A percentile compares a stretch with the other conserved stretches of the same genome.
These are phyloP conservation scores for Ennomos quercinarius DNA, from an alignment of 2,888 invertebrate species.

Conservation along the genomic window DNA sequence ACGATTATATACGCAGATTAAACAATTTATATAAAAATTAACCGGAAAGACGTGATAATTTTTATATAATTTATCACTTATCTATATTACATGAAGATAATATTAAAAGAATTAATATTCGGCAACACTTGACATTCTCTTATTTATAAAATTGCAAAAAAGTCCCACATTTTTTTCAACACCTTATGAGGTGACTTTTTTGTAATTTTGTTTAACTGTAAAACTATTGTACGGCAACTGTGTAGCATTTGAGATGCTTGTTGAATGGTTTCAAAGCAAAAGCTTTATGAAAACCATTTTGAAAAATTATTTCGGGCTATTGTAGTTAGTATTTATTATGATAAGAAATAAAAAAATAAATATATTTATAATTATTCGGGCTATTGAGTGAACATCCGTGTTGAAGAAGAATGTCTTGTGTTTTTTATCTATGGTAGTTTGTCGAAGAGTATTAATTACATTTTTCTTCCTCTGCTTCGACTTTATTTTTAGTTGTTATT, in stretches of 20 bases:
- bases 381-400: slow-evolving; percentile 71
- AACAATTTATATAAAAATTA: slow-evolving; percentile 58
- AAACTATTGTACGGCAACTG: slow-evolving; percentile 80
- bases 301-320: slow-evolving; percentile 77
- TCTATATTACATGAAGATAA: slow-evolving; percentile 80
- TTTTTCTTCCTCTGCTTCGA: slow-evolving; percentile 47
- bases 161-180: slow-evolving; percentile 38
- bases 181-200: slow-evolving; percentile 44
- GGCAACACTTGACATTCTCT: slow-evolving; percentile 84
- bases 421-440: slow-evolving; percentile 54
- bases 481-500: slow-evolving; percentile 50
- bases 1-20: slow-evolving; percentile 77
- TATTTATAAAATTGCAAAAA: slow-evolving; percentile 57
- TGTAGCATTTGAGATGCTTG: slow-evolving; percentile 59
- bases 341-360: slow-evolving; percentile 64
- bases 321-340: slow-evolving; percentile 60
- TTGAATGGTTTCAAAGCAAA: slow-evolving; percentile 54
- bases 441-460: slow-evolving; percentile 53
- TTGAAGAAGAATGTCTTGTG: slow-evolving; percentile 78
- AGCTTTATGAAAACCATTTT: slow-evolving; percentile 56
- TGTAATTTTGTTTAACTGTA: slow-evolving; percentile 64
- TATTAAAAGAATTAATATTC: slow-evolving; percentile 83
- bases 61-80: slow-evolving; percentile 69
- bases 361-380: slow-evolving; percentile 64
- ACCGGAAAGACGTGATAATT: slow-evolving; percentile 35